phyloP scores from a whole-genome alignment of 2,113 vertebrate species.

The Petrocephalus zakoni region DNA sequence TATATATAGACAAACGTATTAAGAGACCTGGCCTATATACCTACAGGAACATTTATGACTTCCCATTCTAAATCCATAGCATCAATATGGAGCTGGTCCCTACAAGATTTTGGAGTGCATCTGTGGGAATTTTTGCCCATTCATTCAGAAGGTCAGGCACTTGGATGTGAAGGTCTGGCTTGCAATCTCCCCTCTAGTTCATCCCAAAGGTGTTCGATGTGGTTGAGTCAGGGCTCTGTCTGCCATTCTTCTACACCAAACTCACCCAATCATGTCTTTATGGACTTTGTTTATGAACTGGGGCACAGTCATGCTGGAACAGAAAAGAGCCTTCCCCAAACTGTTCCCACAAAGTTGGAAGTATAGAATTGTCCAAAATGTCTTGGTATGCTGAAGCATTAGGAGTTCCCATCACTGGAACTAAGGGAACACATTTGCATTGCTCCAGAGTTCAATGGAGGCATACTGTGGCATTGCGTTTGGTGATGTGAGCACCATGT shows the following conservation, averaged over 20 bases:
- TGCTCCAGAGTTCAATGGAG: too few relatives aligned
- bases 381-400: too few relatives aligned
- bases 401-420: too few relatives aligned
- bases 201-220: background rate
- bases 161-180: background rate
- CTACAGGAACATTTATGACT: background rate
- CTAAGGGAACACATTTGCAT: too few relatives aligned
- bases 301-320: background rate
- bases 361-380: too few relatives aligned
- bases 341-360: background rate
- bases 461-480: too few relatives aligned
- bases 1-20: too few relatives aligned
- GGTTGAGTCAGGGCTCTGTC: background rate
- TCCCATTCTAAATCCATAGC: background rate
- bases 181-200: background rate
- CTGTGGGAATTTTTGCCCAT: background rate
- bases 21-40: too few relatives aligned
- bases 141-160: background rate
- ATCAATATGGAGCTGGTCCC: background rate
- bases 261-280: background rate
- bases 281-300: too few relatives aligned
- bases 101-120: background rate
- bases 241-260: background rate
- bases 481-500: too few relatives aligned
- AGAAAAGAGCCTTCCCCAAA: background rate